These are phyloP conservation scores for Cottus gobio DNA, from an alignment of 2,113 vertebrate genomes.

Conservation along the genomic window DNA sequence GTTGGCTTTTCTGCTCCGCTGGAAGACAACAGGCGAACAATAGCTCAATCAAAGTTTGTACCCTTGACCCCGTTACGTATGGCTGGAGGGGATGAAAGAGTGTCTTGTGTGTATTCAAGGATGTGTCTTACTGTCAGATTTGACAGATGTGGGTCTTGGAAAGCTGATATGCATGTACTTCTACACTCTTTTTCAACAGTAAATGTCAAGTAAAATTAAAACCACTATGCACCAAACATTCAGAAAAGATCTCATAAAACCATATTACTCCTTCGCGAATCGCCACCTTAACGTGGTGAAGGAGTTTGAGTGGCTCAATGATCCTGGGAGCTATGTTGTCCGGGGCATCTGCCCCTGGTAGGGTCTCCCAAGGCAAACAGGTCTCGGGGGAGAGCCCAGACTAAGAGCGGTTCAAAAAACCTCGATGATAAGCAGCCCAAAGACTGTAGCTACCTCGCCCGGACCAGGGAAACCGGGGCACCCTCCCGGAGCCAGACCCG, in stretches of 20 bases:
- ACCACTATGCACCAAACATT: background rate
- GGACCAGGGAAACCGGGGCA: no score
- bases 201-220: background rate
- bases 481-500: no score
- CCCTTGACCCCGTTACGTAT: conserved; percentile 42
- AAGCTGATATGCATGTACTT: conserved; percentile 24
- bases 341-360: no score
- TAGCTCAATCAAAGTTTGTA: conserved; percentile 46
- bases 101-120: background rate
- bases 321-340: no score
- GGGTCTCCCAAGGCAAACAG: no score
- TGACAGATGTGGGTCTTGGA: conserved; percentile 23
- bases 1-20: conserved; percentile 40
- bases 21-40: conserved; percentile 38
- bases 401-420: no score
- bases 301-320: no score
- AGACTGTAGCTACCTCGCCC: no score
- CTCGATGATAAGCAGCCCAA: no score
- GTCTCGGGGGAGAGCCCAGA: no score
- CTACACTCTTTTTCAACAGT: background rate
- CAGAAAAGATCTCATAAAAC: background rate
- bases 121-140: conserved; percentile 13
- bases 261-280: no score
- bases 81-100: conserved; percentile 38
- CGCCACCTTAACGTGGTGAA: no score